Evolutionary conservation across 2,113 vertebrate species (phyloP), one percentile per base, ranked within the genome.

Genomic region (Papio anubis): DNA sequence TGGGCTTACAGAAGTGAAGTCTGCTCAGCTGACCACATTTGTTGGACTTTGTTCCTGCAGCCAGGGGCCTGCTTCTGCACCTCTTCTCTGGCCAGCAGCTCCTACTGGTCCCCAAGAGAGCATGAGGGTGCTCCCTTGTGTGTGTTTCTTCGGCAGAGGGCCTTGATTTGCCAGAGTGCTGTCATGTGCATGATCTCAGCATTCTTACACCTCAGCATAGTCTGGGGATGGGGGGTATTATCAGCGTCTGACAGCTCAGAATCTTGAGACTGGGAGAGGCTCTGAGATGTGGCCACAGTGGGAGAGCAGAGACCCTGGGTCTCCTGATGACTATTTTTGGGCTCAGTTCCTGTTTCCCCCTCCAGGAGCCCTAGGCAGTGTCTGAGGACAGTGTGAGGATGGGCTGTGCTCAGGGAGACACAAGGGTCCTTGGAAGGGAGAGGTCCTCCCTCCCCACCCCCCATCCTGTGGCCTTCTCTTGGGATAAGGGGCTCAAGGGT

Each of bases 21-120:
- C 66, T 94, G 79, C 48, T 88, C 32, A 0, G 0, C 23, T 73
- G 79, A 30, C 0, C 61, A 57, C 0, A 11, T 14, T 32, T 0
- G 4, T 80, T 35, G 43, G 25, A 40, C 35, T 48, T 82, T 64
- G 7, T 83, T 88, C 59, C 50, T 5, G 4, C 1, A 40, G 94
- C 66, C 18, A 1, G 10, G 38, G 13, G 45, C 14, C 75, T 43
- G 40, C 6, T 5, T 0, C 30, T 85, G 27, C 4, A 17, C 61
- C 93, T 70, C 2, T 11, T 73, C 86, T 97, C 2, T 1, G 38
- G 50, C 64, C 12, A 0, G 0, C 4, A 78, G 48, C 16, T 81
- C 89, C 93, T 5, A 0, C 17, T 32, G 45, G 64, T 27, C 10
- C 68, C 30, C 6, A 86, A 70, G 25, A 72, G 4, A 48, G 14